Base-by-base conservation (phyloP, 2,797 vertebrate genomes). In the Anguilla pacifica region DNA sequence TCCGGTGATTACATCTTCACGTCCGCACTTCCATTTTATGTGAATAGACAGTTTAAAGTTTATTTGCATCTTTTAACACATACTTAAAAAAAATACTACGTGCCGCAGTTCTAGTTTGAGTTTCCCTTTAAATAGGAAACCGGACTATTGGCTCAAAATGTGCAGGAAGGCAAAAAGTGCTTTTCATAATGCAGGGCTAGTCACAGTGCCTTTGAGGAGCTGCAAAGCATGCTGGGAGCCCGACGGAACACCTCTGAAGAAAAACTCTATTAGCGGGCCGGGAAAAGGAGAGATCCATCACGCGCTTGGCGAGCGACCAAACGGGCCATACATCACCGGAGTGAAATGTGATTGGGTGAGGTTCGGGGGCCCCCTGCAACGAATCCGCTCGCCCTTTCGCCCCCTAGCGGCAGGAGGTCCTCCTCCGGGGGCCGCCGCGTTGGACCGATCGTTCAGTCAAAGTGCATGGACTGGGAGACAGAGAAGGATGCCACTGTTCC, bases 21-120 rank as follows among this genome's bases (percentile, higher is more conserved):
- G 31, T 25, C 17, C 13, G 28, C 59, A 25, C 57, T 11, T 10
- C 28, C 17, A 6, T 81, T 81, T 46, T 49, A 81, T n/a, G 22
- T 11, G 43, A 87, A 83, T 15, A 70, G 6, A 87, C 15, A 25
- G 57, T 84, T 87, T 28, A 43, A 84, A 35, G 67, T 46, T 55
- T 43, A 82, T 31, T 17, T 35, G 31, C 22, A 57, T 51, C 49
- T 51, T 51, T 51, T 15, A 46, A 67, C 57, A 49, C 55, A 87
- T 17, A 28, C 28, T 61, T 1, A 6, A 49, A 28, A 13, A 64
- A 67, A 51, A 11, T 10, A 46, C 53, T 0, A 5, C 31, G 57
- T 53, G 25, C 43, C 15, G 55, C 43, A 25, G 3, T 57, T 84
- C 31, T 31, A 81, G 43, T 31, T 67, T 25, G 15, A 9, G 49